phyloP scores from a whole-genome alignment of 2,888 invertebrate genomes.

The Dermolepida albohirtum region DNA sequence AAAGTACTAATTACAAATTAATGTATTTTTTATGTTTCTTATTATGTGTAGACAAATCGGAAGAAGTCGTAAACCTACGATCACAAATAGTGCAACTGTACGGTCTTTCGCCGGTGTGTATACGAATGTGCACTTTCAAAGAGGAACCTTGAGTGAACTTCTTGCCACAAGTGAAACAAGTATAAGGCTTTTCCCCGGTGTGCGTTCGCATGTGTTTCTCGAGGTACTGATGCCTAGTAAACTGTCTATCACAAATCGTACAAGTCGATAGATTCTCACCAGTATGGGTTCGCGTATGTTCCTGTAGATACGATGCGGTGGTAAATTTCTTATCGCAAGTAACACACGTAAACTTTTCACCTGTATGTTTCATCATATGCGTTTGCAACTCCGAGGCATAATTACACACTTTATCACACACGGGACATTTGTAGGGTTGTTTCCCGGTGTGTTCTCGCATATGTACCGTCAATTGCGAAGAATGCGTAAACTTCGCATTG shows the following conservation, averaged over 20 bases:
- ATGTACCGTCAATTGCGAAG: conserved; percentile 63
- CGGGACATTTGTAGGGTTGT: conserved; percentile 61
- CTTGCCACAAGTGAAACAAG: conserved; percentile 60
- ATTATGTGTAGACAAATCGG: conserved; percentile 59
- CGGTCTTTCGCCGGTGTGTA: conserved; percentile 63
- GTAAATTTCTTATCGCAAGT: conserved; percentile 62
- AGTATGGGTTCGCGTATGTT: conserved; percentile 58
- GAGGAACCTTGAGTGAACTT: conserved; percentile 62
- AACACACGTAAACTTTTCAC: conserved; percentile 59
- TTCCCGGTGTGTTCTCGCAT: conserved; percentile 63
- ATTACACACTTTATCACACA: conserved; percentile 62
- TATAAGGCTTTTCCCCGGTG: conserved; percentile 65
- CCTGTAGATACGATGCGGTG: conserved; percentile 59
- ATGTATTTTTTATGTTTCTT: conserved; percentile 62
- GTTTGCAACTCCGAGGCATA: conserved; percentile 60
- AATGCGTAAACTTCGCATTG: conserved; percentile 60
- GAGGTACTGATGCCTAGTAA: conserved; percentile 69
- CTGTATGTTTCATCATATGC: conserved; percentile 61
- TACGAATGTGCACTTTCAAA: conserved; percentile 60
- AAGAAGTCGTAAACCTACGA: conserved; percentile 60
- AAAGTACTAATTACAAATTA: conserved; percentile 53
- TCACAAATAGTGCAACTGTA: conserved; percentile 60
- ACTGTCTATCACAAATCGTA: conserved; percentile 64
- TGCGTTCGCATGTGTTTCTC: conserved; percentile 67
- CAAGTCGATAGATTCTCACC: conserved; percentile 65